Evolutionary conservation across 2,797 vertebrate genomes (phyloP).

Genomic region (Rhodeus uyekii): DNA sequence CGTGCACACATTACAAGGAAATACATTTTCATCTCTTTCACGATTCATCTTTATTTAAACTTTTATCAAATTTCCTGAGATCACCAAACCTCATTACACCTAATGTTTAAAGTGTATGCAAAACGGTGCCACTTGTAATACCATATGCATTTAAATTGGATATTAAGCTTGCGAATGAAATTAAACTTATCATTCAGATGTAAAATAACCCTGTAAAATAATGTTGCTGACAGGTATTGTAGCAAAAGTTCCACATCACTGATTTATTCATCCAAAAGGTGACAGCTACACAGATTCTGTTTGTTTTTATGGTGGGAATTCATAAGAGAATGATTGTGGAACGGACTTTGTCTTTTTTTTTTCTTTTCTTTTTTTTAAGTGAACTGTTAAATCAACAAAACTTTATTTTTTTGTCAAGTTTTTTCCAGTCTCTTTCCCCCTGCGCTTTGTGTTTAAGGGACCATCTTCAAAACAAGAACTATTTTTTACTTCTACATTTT

Average conservation of each 20-base stretch:
- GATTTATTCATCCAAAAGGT: constrained; percentile 39
- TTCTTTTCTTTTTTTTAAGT: background rate
- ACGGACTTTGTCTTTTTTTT: background rate
- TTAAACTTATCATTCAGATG: constrained; percentile 49
- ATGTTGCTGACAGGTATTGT: constrained; percentile 22
- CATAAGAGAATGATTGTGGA: background rate
- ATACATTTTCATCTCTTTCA: constrained; percentile 29
- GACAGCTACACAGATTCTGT: constrained; percentile 22
- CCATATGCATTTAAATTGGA: constrained; percentile 58
- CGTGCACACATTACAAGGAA: background rate
- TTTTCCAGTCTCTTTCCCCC: no score
- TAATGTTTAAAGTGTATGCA: constrained; percentile 46
- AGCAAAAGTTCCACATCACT: constrained; percentile 43
- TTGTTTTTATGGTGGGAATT: background rate
- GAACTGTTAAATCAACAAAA: constrained; percentile 7
- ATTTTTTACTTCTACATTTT: background rate
- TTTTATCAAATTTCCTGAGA: background rate
- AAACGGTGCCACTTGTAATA: constrained; percentile 42
- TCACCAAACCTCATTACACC: constrained; percentile 45
- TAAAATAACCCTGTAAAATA: constrained; percentile 51
- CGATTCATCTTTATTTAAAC: constrained; percentile 28
- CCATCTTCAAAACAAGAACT: background rate
- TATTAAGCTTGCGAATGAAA: constrained; percentile 49
- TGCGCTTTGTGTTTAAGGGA: background rate
- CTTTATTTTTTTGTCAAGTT: background rate